Percentiles rank a stretch among this genome's conserved stretches.
Conservation (phyloP, 1,140 invertebrate species). For the Drosophila kikkawai region DNA sequence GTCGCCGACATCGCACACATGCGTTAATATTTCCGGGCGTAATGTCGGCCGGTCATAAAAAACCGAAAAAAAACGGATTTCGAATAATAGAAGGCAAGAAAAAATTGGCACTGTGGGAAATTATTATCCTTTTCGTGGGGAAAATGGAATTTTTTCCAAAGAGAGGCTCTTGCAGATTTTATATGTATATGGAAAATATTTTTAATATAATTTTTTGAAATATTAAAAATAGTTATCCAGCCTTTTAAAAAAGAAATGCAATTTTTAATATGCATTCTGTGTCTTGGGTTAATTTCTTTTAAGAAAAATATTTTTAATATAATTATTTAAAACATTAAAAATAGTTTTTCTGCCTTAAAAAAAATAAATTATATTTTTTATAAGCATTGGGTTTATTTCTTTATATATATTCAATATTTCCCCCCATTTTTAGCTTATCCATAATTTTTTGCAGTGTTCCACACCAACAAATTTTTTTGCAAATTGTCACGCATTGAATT, state of each 20-base stretch:
- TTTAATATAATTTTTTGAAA: not conserved
- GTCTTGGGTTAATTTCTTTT: not conserved
- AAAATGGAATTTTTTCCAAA: not conserved
- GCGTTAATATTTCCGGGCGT: slow-evolving; percentile 80
- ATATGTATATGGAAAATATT: not conserved
- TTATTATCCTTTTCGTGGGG: not conserved
- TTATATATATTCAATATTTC: not conserved
- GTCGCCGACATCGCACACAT: slow-evolving; percentile 65
- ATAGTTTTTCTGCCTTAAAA: no score
- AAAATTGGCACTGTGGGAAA: slow-evolving; percentile 19
- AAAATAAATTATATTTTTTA: no score
- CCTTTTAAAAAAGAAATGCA: not conserved
- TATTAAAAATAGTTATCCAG: not conserved
- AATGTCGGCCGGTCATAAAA: slow-evolving; percentile 70
- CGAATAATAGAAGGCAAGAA: slow-evolving; percentile 38
- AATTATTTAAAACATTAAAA: no score
- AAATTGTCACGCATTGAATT: slow-evolving; percentile 82
- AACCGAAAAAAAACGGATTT: slow-evolving; percentile 51
- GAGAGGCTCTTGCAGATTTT: not conserved
- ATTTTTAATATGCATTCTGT: no score
- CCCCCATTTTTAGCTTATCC: not conserved
- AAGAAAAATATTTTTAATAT: no score
- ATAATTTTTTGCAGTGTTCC: slow-evolving; percentile 6
- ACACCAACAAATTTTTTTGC: slow-evolving; percentile 36
- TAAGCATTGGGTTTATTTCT: no score